These are phyloP conservation scores for Calidris pygmaea DNA, from an alignment of 2,113 vertebrate species.

Conservation along the genomic window DNA sequence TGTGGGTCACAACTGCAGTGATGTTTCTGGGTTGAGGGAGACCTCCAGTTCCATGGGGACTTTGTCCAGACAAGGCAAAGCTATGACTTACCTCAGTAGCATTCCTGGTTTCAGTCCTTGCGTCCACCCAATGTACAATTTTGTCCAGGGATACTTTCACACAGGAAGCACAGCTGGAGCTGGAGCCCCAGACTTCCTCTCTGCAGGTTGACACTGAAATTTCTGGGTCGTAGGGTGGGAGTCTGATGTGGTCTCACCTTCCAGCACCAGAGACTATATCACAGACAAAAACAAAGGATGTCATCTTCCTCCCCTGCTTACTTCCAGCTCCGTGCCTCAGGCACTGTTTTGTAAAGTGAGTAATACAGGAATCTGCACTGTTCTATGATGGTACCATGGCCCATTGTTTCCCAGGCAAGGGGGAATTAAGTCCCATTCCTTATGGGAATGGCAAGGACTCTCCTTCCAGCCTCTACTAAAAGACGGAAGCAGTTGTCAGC, in stretches of 20 bases:
- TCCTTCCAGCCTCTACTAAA: not conserved
- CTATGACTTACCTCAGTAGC: not conserved
- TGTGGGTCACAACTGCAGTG: not conserved
- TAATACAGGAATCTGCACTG: not conserved
- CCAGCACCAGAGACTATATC: not conserved
- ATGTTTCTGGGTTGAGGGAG: not conserved
- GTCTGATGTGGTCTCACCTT: not conserved
- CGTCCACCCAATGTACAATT: rapidly evolving
- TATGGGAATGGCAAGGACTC: not conserved
- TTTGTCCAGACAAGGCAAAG: not conserved
- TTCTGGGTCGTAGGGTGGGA: not conserved
- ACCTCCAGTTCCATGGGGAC: not conserved
- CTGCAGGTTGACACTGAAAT: not conserved
- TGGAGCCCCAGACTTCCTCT: not conserved
- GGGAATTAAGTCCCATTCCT: not conserved
- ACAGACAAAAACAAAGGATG: not conserved
- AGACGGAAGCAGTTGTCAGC: not conserved
- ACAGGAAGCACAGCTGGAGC: not conserved
- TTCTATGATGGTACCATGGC: not conserved
- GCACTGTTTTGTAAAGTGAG: not conserved
- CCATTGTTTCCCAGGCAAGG: not conserved
- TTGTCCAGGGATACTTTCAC: not conserved
- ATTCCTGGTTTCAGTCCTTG: not conserved
- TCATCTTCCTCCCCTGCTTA: not conserved
- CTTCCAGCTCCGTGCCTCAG: not conserved